phyloP scores from a whole-genome alignment of 1,140 invertebrate species.

The Apis cerana region DNA sequence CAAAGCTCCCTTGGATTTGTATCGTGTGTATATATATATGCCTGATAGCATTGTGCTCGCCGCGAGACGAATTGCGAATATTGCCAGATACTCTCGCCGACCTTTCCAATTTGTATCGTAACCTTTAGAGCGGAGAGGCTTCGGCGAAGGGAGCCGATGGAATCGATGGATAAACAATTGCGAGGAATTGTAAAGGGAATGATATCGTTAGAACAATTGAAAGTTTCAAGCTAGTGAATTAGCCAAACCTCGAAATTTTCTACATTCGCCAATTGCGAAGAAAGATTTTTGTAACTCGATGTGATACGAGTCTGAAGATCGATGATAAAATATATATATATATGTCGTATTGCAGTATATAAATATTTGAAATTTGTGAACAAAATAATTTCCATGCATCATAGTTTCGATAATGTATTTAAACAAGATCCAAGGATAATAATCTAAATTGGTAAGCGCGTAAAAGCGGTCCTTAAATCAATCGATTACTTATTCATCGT shows the following conservation, averaged over 20 bases:
- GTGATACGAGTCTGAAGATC: background rate
- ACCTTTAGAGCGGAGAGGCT: conserved; percentile 52
- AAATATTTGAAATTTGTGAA: no score
- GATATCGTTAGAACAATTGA: conserved; percentile 26
- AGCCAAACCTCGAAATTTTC: background rate
- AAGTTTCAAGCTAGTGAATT: background rate
- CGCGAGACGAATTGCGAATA: conserved; percentile 45
- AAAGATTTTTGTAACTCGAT: background rate
- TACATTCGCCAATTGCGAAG: background rate
- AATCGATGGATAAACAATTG: background rate
- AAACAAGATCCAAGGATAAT: background rate
- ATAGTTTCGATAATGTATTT: no score
- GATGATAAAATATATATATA: no score
- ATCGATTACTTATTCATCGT: background rate
- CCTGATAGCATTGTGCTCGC: conserved; percentile 15
- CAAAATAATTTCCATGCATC: no score
- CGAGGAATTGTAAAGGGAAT: conserved; percentile 8
- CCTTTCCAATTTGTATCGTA: conserved; percentile 66
- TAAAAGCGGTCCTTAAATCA: background rate
- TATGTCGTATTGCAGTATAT: no score
- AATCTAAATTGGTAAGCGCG: background rate
- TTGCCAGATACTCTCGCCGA: conserved; percentile 45
- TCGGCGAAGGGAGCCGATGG: background rate
- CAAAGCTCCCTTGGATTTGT: conserved; percentile 11
- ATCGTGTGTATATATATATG: background rate